These are phyloP conservation scores for Agrotis clavis DNA, from an alignment of 2,888 invertebrate genomes.

Conservation along the genomic window DNA sequence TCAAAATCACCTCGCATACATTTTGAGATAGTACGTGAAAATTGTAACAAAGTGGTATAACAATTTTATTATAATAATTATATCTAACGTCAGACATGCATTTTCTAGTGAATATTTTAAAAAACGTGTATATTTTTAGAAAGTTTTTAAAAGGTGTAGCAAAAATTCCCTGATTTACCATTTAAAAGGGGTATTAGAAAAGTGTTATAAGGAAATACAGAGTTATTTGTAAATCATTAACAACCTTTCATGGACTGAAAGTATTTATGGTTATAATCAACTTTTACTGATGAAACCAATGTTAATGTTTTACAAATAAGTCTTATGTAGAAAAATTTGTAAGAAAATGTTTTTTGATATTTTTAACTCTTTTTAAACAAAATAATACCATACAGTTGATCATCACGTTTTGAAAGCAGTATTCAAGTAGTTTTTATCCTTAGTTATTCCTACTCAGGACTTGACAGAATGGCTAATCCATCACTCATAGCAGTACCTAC, in stretches of 20 bases:
- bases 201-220: not conserved
- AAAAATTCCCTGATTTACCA: not conserved
- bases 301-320: no score
- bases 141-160: conserved; percentile 14
- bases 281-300: no score
- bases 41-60: conserved; percentile 44
- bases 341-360: conserved; percentile 11
- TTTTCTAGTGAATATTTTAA: conserved; percentile 12
- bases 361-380: not conserved
- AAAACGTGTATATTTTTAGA: conserved; percentile 28
- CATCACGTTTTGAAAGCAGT: not conserved
- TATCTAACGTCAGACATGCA: conserved; percentile 49
- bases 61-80: conserved; percentile 20
- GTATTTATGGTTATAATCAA: no score
- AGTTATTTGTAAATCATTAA: no score
- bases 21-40: conserved; percentile 56
- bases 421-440: not conserved
- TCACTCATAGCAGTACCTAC: no score
- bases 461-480: no score
- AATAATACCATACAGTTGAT: not conserved
- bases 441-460: not conserved
- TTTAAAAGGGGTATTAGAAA: not conserved
- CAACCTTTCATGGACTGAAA: no score
- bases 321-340: not conserved
- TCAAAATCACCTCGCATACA: conserved; percentile 51